A percentile compares a stretch with the other conserved stretches of the same genome.
These are phyloP conservation scores for Heliconius ethilla DNA, from an alignment of 2,888 invertebrate genomes.

Conservation along the genomic window DNA sequence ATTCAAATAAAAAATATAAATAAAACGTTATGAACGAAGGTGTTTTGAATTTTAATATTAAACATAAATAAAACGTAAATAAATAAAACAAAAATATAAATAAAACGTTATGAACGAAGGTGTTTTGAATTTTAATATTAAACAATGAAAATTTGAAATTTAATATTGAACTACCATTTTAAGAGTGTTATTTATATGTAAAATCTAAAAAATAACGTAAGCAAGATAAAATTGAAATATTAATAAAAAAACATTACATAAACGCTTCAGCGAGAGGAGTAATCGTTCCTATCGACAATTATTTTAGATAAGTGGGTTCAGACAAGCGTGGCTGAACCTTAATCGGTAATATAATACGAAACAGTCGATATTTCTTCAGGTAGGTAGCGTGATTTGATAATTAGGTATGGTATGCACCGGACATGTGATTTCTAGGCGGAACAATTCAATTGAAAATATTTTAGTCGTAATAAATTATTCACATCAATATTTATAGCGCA, in stretches of 20 bases:
- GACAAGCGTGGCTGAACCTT: conserved; percentile 27
- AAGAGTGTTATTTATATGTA: background rate
- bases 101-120: background rate
- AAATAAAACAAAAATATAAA: background rate
- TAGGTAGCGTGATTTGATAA: conserved; percentile 32
- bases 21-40: background rate
- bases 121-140: background rate
- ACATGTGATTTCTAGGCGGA: conserved; percentile 57
- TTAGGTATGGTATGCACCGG: conserved; percentile 44
- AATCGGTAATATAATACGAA: conserved; percentile 10
- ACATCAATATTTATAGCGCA: conserved; percentile 25
- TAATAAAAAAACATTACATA: conserved; percentile 7
- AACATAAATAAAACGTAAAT: too few species aligned
- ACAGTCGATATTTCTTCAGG: conserved; percentile 25
- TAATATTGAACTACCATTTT: background rate
- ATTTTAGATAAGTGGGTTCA: conserved; percentile 29
- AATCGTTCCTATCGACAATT: conserved; percentile 10
- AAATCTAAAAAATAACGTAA: background rate
- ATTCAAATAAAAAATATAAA: background rate
- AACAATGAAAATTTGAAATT: background rate
- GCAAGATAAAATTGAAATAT: background rate
- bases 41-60: background rate
- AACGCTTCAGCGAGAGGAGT: background rate
- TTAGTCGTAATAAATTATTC: conserved; percentile 1
- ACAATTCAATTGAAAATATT: conserved; percentile 35